Base-by-base conservation (phyloP, 1,140 invertebrate species). In the Papilio polyxenes region DNA sequence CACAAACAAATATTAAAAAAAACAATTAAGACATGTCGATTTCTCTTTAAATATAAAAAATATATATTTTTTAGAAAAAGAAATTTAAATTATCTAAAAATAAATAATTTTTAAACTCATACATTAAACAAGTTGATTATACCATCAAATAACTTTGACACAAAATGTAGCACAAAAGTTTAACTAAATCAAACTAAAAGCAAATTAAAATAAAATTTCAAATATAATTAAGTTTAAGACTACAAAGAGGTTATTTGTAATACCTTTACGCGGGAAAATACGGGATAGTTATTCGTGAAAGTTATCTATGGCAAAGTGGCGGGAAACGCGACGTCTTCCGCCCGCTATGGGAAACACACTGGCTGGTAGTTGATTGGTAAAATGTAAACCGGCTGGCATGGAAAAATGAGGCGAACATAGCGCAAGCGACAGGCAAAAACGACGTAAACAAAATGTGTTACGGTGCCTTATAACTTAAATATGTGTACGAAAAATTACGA, bases 261-360 rank as follows among this genome's bases (percentile, higher is more conserved):
- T 89, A 90, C 87, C 87, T 91, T 87, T 81, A 84, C 86, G 87
- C 88, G 86, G 86, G 85, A 90, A 83, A 53, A 85, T 80, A 80
- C 44, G 85, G 88, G 86, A 89, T 84, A 83, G 69, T 40, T 87
- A 72, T 62, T 62, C 23, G 76, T 40, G 59, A 79, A 79, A 83
- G 82, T 89, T 87, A 84, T 89, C 88, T 89, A 84, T 91, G 86
- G 85, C 83, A 49, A 23, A 83, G 83, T 40, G 37, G 87, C 92
- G 89, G 87, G 83, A 88, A 88, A 91, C 89, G 83, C 89, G 89
- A 82, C 89, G 85, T 86, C 40, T 82, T 85, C 82, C 82, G 82
- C 49, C 72, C 87, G 85, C 85, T 81, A 85, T 84, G 83, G 82
- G 85, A 83, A 86, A 86, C 85, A 80, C 74, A 92, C 92, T 91